Base-by-base conservation (phyloP, 2,888 invertebrate genomes). In the Meghimatium bilineatum region DNA sequence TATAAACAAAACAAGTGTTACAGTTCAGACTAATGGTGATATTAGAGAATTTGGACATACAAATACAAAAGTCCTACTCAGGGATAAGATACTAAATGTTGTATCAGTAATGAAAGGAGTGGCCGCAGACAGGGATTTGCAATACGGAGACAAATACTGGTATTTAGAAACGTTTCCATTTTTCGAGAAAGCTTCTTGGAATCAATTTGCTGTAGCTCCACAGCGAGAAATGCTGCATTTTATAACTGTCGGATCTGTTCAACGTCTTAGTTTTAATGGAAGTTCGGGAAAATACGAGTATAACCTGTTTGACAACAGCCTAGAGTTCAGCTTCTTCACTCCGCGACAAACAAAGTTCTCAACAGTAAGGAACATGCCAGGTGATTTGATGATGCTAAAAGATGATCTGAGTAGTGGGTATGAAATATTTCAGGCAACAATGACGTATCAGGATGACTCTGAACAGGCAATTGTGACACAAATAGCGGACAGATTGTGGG, bases 81-180 rank as follows among this genome's bases (percentile, higher is more conserved):
- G 44, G 29, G 17, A 72, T 34, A 44, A 44, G 0, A 29, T 10
- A 29, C 44, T 72, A 44, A 72, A 72, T 29, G n/a, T 72, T 0
- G 14, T 29, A 0, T n/a, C 44, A 10, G 72, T 72, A 10, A 72
- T 72, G 49, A 72, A n/a, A 44, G 44, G 44, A 44, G 44, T 72
- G 72, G 44, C 44, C n/a, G 26, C 44, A 26, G 34, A 23, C 5
- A 32, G 26, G 6, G 29, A 38, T 71, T 3, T 1, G 3, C 29
- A 44, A n/a, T 29, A 6, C 10, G 3, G 12, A 20, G 29, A 38
- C 1, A 14, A 8, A 23, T 52, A 32, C 34, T 52, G 49, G 74
- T 74, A 17, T 74, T 23, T 74, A 1, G 34, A 32, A 20, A 74
- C 44, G 17, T 74, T 74, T 74, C 74, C 49, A 44, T 74, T 74